phyloP scores from a whole-genome alignment of 92 coral and sea anemone genomes.

The Zoanthus solanderi region DNA sequence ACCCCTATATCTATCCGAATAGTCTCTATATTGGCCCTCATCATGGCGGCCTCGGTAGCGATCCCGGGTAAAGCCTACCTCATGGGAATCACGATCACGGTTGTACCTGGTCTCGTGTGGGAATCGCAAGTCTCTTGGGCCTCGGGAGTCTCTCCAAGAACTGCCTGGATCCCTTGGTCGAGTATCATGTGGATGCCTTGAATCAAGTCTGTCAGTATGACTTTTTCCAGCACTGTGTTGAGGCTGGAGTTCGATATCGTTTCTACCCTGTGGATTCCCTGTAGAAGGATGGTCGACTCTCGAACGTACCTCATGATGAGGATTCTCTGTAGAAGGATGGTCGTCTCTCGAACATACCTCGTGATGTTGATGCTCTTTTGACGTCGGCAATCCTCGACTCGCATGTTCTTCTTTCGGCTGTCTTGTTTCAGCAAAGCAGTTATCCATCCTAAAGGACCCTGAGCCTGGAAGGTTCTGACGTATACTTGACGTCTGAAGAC shows the following conservation, averaged over 20 bases:
- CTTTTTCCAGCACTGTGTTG: slow-evolving; percentile 27
- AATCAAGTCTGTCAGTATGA: slow-evolving; percentile 6
- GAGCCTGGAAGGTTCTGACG: neutral
- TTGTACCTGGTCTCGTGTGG: slow-evolving; percentile 7
- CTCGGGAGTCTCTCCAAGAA: slow-evolving; percentile 34
- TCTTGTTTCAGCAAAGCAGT: neutral
- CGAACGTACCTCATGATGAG: neutral
- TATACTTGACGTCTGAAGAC: slow-evolving; percentile 23
- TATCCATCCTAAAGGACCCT: neutral
- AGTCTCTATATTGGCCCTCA: slow-evolving; percentile 38
- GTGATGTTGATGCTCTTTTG: slow-evolving; percentile 6
- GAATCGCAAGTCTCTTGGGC: slow-evolving; percentile 10
- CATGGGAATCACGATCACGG: slow-evolving; percentile 5
- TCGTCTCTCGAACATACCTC: slow-evolving; percentile 1
- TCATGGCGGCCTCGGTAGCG: slow-evolving; percentile 40
- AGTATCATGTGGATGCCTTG: slow-evolving; percentile 32
- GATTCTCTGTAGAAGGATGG: slow-evolving; percentile 4
- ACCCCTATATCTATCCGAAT: slow-evolving; percentile 45
- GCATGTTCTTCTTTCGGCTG: neutral
- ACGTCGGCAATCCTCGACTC: neutral
- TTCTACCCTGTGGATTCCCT: slow-evolving; percentile 17
- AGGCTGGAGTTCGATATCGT: neutral
- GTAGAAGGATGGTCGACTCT: neutral
- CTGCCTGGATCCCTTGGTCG: slow-evolving; percentile 33
- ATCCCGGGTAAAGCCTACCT: neutral